A percentile compares a stretch with the other conserved stretches of the same genome.
Conservation (phyloP, 1,140 invertebrate species). For the Olivierus martensii region DNA sequence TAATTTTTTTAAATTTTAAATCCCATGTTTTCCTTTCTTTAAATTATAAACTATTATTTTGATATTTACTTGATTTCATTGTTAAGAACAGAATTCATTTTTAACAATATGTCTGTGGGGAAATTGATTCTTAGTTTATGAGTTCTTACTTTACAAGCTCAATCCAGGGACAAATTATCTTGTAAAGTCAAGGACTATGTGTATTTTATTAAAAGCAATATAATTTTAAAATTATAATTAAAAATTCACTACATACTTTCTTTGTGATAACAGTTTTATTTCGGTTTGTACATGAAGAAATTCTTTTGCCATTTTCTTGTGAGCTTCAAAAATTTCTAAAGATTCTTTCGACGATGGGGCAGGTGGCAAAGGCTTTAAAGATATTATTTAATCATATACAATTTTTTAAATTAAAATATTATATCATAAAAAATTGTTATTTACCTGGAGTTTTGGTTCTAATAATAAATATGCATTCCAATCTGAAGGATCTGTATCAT, state of each 20-base stretch:
- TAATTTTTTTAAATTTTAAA: too few species aligned
- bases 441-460: conserved; percentile 39
- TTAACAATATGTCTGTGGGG: too few species aligned
- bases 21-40: too few species aligned
- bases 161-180: too few species aligned
- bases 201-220: too few species aligned
- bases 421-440: neutral
- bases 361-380: conserved; percentile 58
- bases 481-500: conserved; percentile 1
- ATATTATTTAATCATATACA: conserved; percentile 29
- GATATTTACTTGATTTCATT: too few species aligned
- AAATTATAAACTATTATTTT: too few species aligned
- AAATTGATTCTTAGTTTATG: too few species aligned
- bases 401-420: neutral
- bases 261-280: conserved; percentile 5
- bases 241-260: neutral
- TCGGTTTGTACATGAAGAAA: conserved; percentile 14
- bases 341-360: conserved; percentile 56
- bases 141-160: too few species aligned
- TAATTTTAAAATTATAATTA: neutral
- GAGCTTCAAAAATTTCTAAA: conserved; percentile 65
- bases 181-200: too few species aligned
- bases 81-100: too few species aligned
- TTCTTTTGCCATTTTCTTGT: conserved; percentile 46
- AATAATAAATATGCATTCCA: conserved; percentile 25